A percentile compares a stretch with the other conserved stretches of the same genome.
Conservation (phyloP, 1,140 invertebrate genomes). For the Callitettix versicolor region DNA sequence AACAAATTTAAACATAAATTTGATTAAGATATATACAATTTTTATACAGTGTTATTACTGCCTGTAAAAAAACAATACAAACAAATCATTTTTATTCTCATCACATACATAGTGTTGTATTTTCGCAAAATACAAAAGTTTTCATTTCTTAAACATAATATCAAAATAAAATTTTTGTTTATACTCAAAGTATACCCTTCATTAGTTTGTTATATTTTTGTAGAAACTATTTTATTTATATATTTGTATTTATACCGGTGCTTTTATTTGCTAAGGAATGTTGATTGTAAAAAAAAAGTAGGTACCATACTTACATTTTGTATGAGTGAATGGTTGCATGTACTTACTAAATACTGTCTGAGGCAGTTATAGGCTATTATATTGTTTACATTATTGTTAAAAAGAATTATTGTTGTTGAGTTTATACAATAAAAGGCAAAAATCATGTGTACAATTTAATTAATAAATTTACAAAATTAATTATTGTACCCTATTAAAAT, state of each 20-base stretch:
- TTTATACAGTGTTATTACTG: too few relatives aligned
- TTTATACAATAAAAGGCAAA: constrained; percentile 7
- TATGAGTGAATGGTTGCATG: neutral
- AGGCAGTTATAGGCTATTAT: neutral
- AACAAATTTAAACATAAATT: too few relatives aligned
- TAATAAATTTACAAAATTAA: constrained; percentile 2
- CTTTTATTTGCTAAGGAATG: constrained; percentile 3
- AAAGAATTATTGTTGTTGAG: constrained; percentile 8
- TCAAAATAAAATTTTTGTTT: too few relatives aligned
- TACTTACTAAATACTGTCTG: neutral
- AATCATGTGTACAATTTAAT: constrained; percentile 4
- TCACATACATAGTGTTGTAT: too few relatives aligned
- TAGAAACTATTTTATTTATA: neutral
- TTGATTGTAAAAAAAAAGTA: neutral
- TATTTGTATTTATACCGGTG: constrained; percentile 2
- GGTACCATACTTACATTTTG: constrained; percentile 8
- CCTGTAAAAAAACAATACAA: too few relatives aligned
- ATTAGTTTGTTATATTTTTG: neutral
- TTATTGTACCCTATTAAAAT: neutral
- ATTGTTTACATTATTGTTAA: constrained; percentile 8
- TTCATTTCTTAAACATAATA: too few relatives aligned
- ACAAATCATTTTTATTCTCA: too few relatives aligned
- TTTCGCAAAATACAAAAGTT: too few relatives aligned
- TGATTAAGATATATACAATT: too few relatives aligned
- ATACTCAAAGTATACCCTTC: neutral